Evolutionary conservation across 2,113 vertebrate species (phyloP).

Genomic region (Tor tambroides): DNA sequence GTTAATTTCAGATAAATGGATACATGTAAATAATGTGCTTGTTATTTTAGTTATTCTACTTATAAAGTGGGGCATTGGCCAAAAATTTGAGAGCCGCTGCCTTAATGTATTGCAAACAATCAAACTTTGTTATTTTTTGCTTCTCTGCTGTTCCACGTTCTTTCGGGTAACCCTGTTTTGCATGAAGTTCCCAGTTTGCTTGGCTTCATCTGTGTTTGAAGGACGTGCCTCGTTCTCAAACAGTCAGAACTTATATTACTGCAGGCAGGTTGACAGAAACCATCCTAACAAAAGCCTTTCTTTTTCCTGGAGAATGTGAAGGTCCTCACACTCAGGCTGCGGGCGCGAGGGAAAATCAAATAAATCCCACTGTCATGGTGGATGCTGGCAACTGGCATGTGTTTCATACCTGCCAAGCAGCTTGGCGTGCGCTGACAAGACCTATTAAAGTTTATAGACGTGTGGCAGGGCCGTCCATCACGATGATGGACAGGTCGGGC

Average conservation of each 20-base stretch:
- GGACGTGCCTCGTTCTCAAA: slow-evolving; percentile 52
- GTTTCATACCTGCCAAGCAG: slow-evolving; percentile 68
- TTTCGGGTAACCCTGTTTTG: slow-evolving; percentile 69
- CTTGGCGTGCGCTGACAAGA: slow-evolving; percentile 73
- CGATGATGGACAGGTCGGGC: slow-evolving; percentile 63
- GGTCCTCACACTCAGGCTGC: neutral
- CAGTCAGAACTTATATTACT: slow-evolving; percentile 49
- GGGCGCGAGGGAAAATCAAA: slow-evolving; percentile 19
- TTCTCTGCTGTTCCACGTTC: slow-evolving; percentile 64
- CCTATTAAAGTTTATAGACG: slow-evolving; percentile 78
- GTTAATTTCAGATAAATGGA: neutral
- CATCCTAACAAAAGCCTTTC: slow-evolving; percentile 29
- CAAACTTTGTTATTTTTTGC: neutral
- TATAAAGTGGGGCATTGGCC: neutral
- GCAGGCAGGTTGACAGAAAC: slow-evolving; percentile 39
- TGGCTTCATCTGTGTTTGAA: slow-evolving; percentile 50
- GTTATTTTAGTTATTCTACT: neutral
- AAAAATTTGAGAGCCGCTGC: neutral
- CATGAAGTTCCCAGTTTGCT: slow-evolving; percentile 56
- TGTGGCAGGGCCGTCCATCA: slow-evolving; percentile 73
- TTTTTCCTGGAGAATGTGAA: slow-evolving; percentile 17
- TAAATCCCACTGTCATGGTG: slow-evolving; percentile 40
- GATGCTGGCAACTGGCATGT: slow-evolving; percentile 47
- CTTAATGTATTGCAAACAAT: neutral
- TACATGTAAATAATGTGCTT: neutral